Base-by-base conservation (phyloP, 2,888 invertebrate species). In the Volucella zonaria region DNA sequence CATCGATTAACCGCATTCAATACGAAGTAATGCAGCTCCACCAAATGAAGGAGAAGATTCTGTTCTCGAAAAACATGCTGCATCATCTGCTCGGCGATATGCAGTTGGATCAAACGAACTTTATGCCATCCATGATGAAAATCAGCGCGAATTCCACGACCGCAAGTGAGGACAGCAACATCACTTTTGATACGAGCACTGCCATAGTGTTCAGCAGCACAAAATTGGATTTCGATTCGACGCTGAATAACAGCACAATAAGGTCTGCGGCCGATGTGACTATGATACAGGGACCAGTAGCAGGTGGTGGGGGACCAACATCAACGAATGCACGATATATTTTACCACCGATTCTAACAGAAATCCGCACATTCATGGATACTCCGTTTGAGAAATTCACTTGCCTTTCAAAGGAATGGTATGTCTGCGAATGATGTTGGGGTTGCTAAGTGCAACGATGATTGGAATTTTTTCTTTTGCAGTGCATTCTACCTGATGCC, bases 21-120 rank as follows among this genome's bases (percentile, higher is more conserved):
- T 89, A 90, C 49, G 91, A 91, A 58, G 89, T 91, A 87, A 71
- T 89, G 75, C 91, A 91, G 78, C 70, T 91, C 14, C 88, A 89
- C 31, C 90, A 91, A 87, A 90, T 91, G 43, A 92, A 91, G 73
- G 90, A 91, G 14, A 92, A 91, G 86, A 92, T 91, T n/a, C 77
- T 90, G 10, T 91, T 89, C 73, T 90, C 90, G 1, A 90, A 90
- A 74, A 90, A 89, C 73, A 87, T 91, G 82, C 70, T 91, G 70
- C 89, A 89, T 71, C 90, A 88, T 68, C 86, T 90, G 82, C 78
- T 91, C 54, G 80, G 79, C 9, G 90, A 90, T 52, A 88, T 89
- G 87, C 90, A 90, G 76, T 76, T 87, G 1, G 74, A 82, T 40
- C 90, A 90, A 76, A 87, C 89, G 4, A 89, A 89, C 68, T 88